Evolutionary conservation across 1,140 invertebrate genomes (phyloP).

Genomic region (Glossosoma conforme): DNA sequence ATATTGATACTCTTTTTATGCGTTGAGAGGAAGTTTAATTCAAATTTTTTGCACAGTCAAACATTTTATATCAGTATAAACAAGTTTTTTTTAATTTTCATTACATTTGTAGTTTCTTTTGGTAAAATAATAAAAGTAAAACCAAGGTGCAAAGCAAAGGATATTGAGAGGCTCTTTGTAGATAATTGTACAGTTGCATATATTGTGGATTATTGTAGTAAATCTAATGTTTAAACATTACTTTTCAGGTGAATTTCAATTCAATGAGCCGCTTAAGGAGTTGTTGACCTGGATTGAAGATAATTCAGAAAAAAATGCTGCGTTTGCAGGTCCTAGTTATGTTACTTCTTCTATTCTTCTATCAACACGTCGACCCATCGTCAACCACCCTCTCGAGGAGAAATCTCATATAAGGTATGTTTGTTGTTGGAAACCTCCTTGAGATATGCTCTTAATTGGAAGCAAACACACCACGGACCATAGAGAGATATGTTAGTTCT

Average conservation of each 20-base stretch:
- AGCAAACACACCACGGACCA: no score
- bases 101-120: no score
- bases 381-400: conserved; percentile 85
- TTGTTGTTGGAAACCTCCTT: no score
- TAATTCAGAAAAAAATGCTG: conserved; percentile 55
- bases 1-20: no score
- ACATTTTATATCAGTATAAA: no score
- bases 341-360: conserved; percentile 76
- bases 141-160: background rate
- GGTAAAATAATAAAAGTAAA: background rate
- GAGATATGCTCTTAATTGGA: no score
- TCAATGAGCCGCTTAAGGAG: conserved; percentile 66
- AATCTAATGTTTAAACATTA: no score
- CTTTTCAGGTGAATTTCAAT: conserved; percentile 62
- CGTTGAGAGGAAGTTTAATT: no score
- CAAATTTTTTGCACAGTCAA: no score
- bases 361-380: conserved; percentile 67
- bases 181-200: background rate
- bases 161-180: background rate
- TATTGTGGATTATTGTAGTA: background rate
- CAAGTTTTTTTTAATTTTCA: no score
- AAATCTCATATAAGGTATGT: no score
- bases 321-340: conserved; percentile 83
- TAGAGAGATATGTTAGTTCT: no score
- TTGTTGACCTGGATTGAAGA: conserved; percentile 68